Evolutionary conservation across 2,797 vertebrate genomes (phyloP).

Genomic region (Anguilla megastoma): DNA sequence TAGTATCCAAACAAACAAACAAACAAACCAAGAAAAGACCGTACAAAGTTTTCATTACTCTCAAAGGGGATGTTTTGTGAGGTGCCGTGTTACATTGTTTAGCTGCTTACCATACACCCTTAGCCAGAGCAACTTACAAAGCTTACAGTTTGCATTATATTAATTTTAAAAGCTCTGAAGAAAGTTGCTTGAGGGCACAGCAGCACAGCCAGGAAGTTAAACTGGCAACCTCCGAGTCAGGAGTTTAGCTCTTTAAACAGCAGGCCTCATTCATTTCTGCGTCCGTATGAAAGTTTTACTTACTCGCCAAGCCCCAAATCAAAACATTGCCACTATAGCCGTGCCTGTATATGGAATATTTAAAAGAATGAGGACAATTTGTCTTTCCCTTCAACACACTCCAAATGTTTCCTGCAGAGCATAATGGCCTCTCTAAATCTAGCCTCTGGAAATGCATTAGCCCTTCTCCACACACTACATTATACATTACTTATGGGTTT

Average conservation of each 20-base stretch:
- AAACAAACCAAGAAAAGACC: neutral
- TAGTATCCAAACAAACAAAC: neutral
- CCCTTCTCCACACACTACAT: neutral
- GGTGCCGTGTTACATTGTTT: neutral
- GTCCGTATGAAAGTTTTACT: neutral
- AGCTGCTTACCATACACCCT: neutral
- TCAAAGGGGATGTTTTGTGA: neutral
- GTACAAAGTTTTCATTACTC: too few species aligned
- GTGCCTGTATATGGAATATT: neutral
- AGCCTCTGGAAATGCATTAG: slow-evolving; percentile 14
- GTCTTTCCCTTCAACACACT: slow-evolving; percentile 1
- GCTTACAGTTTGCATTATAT: neutral
- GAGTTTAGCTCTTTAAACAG: neutral
- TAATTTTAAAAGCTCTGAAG: neutral
- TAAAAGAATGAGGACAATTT: neutral
- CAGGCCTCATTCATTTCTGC: neutral
- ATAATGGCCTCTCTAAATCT: slow-evolving; percentile 16
- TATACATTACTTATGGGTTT: slow-evolving; percentile 26
- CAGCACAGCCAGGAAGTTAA: neutral
- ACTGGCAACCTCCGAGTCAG: neutral
- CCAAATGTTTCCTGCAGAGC: neutral
- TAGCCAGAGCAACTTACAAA: neutral
- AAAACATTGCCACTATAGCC: neutral
- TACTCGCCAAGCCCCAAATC: neutral
- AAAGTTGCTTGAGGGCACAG: neutral